Conservation (phyloP, 2,113 vertebrate genomes). For the Xenotilapia caudafasciata region DNA sequence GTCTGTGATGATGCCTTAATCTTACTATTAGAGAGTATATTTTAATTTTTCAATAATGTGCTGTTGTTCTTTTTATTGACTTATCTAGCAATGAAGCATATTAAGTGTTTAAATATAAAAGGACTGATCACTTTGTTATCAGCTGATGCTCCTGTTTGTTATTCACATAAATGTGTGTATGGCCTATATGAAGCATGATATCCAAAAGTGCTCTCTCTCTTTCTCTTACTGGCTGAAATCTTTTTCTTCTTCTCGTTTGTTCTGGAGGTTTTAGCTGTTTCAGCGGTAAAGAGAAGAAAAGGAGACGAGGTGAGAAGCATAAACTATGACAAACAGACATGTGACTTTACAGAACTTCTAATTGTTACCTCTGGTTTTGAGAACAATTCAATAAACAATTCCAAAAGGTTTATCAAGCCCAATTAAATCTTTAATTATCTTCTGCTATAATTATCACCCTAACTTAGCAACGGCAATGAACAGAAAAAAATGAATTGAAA, state of each 20-base stretch:
- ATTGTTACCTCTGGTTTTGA: constrained; percentile 26
- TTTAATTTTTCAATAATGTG: background rate
- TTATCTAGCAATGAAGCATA: background rate
- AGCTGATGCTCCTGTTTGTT: background rate
- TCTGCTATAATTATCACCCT: constrained; percentile 38
- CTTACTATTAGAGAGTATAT: background rate
- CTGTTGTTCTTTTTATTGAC: background rate
- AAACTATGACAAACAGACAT: background rate
- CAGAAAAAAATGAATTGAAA: constrained; percentile 27
- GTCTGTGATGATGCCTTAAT: background rate
- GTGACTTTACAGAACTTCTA: constrained; percentile 34
- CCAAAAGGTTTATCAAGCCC: constrained; percentile 52
- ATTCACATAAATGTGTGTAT: background rate
- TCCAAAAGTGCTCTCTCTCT: background rate
- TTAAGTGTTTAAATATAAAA: background rate
- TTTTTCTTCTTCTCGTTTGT: background rate
- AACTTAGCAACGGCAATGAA: constrained; percentile 34
- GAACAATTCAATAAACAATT: constrained; percentile 53
- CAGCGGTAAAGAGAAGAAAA: background rate
- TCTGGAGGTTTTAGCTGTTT: background rate
- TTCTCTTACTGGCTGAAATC: background rate
- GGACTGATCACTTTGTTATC: background rate
- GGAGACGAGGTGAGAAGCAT: background rate
- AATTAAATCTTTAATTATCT: constrained; percentile 56
- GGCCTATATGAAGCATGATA: background rate